Evolutionary conservation across 2,797 vertebrate species (phyloP).

Genomic region (Urocyon cinereoargenteus): DNA sequence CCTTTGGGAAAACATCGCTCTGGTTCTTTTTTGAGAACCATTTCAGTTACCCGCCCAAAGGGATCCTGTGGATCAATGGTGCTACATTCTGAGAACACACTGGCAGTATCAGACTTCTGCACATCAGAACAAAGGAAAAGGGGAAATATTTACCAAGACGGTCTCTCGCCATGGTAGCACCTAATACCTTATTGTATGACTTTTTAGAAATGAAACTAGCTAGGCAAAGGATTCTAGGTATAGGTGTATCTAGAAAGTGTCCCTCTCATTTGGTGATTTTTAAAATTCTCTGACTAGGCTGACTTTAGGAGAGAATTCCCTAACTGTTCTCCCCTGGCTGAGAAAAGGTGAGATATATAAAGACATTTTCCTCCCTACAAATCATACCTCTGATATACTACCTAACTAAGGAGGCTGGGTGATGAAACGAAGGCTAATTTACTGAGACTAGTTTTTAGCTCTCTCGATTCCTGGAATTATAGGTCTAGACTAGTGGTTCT

Average conservation of each 20-base stretch:
- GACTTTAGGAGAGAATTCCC: background rate
- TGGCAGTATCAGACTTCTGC: slow-evolving; percentile 79
- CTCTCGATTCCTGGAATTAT: background rate
- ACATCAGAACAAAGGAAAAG: slow-evolving; percentile 30
- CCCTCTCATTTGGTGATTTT: background rate
- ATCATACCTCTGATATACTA: background rate
- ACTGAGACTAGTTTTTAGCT: background rate
- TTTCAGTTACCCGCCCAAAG: background rate
- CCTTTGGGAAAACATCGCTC: slow-evolving; percentile 85
- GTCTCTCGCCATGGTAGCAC: background rate
- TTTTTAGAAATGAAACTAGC: background rate
- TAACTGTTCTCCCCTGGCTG: background rate
- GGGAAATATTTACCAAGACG: background rate
- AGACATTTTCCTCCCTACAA: background rate
- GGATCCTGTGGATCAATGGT: slow-evolving; percentile 82
- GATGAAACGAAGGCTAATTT: background rate
- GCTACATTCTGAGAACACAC: slow-evolving; percentile 85
- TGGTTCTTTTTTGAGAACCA: slow-evolving; percentile 73
- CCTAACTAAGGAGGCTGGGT: background rate
- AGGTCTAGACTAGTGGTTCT: background rate
- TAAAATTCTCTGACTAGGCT: background rate
- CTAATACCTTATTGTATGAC: background rate
- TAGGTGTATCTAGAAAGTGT: background rate
- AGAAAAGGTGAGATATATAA: background rate
- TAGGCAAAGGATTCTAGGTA: background rate